Evolutionary conservation across 1,140 invertebrate species (phyloP).

Genomic region (Melanaphis sacchari): DNA sequence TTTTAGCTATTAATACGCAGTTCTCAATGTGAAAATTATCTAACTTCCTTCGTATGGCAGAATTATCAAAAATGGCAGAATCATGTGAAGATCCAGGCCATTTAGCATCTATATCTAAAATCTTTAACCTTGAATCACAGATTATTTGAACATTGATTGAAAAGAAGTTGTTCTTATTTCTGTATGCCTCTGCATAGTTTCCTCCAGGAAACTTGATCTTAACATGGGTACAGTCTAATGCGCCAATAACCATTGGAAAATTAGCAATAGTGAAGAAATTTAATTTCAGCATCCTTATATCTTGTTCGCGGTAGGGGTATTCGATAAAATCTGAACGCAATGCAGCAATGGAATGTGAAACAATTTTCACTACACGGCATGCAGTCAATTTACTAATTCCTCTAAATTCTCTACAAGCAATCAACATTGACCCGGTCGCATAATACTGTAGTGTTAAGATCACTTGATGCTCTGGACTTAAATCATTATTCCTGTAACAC

Average conservation of each 20-base stretch:
- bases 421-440: too few relatives aligned
- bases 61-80: conserved; percentile 61
- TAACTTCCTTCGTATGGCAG: conserved; percentile 58
- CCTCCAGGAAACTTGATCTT: conserved; percentile 61
- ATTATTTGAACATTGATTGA: conserved; percentile 65
- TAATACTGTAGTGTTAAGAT: too few relatives aligned
- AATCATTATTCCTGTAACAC: too few relatives aligned
- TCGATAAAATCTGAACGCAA: conserved; percentile 58
- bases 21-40: not conserved
- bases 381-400: conserved; percentile 36
- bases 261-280: conserved; percentile 62
- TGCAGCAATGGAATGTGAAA: conserved; percentile 34
- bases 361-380: conserved; percentile 37
- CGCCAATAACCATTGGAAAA: conserved; percentile 64
- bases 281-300: conserved; percentile 58
- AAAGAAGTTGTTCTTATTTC: conserved; percentile 64
- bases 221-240: conserved; percentile 64
- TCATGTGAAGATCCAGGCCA: conserved; percentile 62
- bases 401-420: conserved; percentile 2
- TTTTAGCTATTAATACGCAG: conserved; percentile 59
- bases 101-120: conserved; percentile 63
- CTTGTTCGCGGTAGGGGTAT: conserved; percentile 60
- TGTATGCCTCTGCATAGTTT: conserved; percentile 63
- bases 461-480: too few relatives aligned
- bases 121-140: conserved; percentile 62